Base-by-base conservation (phyloP, 2,888 invertebrate species). In the Gastracanthus pulcherrimus region DNA sequence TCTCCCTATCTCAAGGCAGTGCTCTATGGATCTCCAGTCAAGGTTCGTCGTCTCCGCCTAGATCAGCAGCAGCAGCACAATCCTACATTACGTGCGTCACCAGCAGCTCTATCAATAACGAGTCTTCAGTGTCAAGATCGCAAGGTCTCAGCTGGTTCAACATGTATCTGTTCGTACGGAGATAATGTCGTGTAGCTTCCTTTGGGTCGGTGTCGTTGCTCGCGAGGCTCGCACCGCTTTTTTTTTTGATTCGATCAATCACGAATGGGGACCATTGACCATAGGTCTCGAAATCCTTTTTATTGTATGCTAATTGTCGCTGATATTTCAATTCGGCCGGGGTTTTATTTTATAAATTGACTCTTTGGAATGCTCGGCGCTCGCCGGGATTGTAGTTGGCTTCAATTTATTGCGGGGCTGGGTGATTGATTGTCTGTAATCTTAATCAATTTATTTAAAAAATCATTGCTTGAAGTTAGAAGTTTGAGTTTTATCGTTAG, bases 111-210 rank as follows among this genome's bases (percentile, higher is more conserved):
- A 82, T 86, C 86, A 85, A 86, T 85, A 85, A 86, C 58, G 19
- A 58, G 58, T 77, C 81, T 83, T 80, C 84, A 86, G 85, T 86
- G 86, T 86, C 86, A 86, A 86, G 84, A 84, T 83, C 85, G 76
- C 86, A 85, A 87, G 85, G 86, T 83, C 86, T 83, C 75, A 83
- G 85, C 83, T 48, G 48, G 48, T 48, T 48, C 48, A 48, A 48
- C 16, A 48, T 84, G 76, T 66, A n/a, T n/a, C n/a, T n/a, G n/a
- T n/a, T n/a, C n/a, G 48, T 38, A 55, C 60, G 31, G 23, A n/a
- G 34, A 23, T 7, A 13, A n/a, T n/a, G n/a, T n/a, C 29, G 48
- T 29, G n/a, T 41, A 29, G 45, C 23, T 58, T 29, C 34, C 26
- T 66, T 72, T 72, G 58, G 58, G 26, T 11, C 66, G 23, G 38